These are phyloP conservation scores for Archocentrus centrarchus DNA, from an alignment of 2,113 vertebrate genomes.

Conservation along the genomic window DNA sequence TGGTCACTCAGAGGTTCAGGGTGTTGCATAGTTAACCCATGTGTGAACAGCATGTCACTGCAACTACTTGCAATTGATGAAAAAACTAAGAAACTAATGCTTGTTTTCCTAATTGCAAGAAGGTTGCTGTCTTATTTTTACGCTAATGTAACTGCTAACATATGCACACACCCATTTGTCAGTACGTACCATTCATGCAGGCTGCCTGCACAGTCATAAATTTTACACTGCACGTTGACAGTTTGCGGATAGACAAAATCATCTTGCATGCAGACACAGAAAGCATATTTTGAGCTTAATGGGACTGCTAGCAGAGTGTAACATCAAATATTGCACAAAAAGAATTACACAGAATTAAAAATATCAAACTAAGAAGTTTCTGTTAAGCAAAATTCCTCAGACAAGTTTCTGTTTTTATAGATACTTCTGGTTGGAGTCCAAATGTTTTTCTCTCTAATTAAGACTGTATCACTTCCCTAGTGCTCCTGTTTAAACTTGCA, in stretches of 20 bases:
- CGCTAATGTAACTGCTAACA: neutral
- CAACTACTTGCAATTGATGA: neutral
- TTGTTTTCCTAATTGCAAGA: neutral
- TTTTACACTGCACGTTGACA: neutral
- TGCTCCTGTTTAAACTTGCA: neutral
- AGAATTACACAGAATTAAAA: neutral
- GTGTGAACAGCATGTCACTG: neutral
- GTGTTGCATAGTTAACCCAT: neutral
- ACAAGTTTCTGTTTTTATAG: neutral
- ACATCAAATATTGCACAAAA: neutral
- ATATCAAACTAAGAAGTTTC: conserved; percentile 2
- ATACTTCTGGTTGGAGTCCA: neutral
- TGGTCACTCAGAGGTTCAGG: neutral
- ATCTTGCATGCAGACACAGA: neutral
- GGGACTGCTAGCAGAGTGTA: neutral
- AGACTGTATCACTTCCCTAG: neutral
- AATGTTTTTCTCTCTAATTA: neutral
- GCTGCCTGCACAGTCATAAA: neutral
- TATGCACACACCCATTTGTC: neutral
- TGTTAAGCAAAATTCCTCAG: conserved; percentile 8
- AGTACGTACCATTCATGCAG: neutral
- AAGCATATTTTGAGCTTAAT: neutral
- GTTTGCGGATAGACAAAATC: neutral
- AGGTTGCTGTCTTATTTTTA: neutral
- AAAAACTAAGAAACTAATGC: neutral